Evolutionary conservation across 2,113 vertebrate species (phyloP), one percentile per base, ranked within the genome.

Genomic region (Corapipo altera): DNA sequence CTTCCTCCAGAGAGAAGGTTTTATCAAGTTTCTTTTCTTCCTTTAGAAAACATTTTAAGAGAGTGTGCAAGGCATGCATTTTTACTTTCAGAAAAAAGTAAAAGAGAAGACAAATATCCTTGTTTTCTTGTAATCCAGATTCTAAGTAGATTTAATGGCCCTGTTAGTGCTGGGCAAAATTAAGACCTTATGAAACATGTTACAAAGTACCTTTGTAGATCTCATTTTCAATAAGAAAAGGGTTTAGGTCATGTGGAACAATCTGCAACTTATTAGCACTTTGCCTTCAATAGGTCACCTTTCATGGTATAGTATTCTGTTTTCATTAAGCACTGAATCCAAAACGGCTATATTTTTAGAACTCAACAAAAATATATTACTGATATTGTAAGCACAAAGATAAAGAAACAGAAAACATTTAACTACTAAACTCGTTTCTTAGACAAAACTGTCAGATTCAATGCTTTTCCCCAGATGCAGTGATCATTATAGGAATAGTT

Each of bases 131-230:
- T 97, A 96, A 97, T 96, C 95, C 94, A 76, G 49, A 58, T 84
- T 96, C 88, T 96, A 93, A 95, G 86, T 88, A 92, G 65, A 94
- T 95, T 97, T 97, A 97, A 97, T 96, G 94, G 86, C 75, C 84
- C 94, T 79, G 93, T 96, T 97, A 96, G 77, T 92, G 86, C 89
- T 52, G 43, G 35, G 51, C 74, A 85, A 97, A 97, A 98, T 98
- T 94, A 97, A 96, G 95, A 95, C 96, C 95, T 95, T 97, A 96
- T 95, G 96, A 96, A 95, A 78, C 70, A 85, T 90, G 35, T 78
- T 91, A 88, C 96, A 96, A 91, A 96, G 79, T 90, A 96, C 88
- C 96, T 97, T 97, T 97, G 95, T 97, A 93, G 95, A 95, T 82
- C 86, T 82, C 83, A 74, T 81, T 93, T 92, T 82, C 91, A 94